These are phyloP conservation scores for Pomatorhinus ruficollis DNA, from an alignment of 2,113 vertebrate genomes.

Conservation along the genomic window DNA sequence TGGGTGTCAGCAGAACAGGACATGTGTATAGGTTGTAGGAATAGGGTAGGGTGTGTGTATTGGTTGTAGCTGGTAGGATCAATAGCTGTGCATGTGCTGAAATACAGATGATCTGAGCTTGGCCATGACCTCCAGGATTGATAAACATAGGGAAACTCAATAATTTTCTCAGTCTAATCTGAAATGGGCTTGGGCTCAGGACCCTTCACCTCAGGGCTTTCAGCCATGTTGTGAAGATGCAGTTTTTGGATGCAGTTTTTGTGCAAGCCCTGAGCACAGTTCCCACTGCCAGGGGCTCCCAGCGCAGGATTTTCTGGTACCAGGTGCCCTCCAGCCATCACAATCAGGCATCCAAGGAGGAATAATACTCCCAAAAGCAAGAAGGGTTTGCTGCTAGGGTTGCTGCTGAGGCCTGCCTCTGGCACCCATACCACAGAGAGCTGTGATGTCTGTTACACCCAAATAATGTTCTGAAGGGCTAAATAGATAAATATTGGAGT, in stretches of 20 bases:
- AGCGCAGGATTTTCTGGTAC: fast-evolving
- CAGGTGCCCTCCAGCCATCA: background rate
- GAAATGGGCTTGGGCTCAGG: background rate
- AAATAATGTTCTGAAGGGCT: background rate
- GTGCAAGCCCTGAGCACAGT: background rate
- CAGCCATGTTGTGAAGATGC: fast-evolving
- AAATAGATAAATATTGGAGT: background rate
- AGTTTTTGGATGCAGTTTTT: too few species aligned
- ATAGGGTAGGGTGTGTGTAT: too few species aligned
- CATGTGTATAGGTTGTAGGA: fast-evolving
- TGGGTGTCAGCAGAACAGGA: background rate
- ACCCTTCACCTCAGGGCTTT: background rate
- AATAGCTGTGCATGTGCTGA: background rate
- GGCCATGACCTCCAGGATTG: background rate
- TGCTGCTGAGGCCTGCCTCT: background rate
- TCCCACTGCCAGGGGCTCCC: background rate
- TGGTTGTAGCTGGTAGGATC: background rate
- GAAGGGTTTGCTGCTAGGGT: background rate
- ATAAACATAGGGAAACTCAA: background rate
- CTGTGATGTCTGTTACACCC: background rate
- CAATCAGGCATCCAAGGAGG: too few species aligned
- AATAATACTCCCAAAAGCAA: background rate
- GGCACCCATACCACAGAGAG: fast-evolving
- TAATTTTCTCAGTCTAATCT: background rate
- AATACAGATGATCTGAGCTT: background rate